A percentile compares a stretch with the other conserved stretches of the same genome.
Evolutionary conservation across 2,888 invertebrate species (phyloP).

Genomic region (Agrochola lychnidis): DNA sequence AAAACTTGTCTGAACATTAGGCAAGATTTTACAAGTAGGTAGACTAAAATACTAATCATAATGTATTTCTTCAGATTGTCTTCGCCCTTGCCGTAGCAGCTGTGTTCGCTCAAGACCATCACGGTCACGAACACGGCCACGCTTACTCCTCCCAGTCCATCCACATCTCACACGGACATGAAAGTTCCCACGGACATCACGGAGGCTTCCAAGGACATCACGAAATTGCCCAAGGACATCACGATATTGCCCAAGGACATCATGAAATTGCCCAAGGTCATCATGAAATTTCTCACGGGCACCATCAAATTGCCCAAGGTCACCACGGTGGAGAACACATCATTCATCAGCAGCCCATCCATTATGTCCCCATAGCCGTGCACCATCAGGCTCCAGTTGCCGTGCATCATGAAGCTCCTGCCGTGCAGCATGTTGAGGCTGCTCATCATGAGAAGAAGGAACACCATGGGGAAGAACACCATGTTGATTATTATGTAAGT

Average conservation of each 20-base stretch:
- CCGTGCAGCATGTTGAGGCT: constrained; percentile 40
- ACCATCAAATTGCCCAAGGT: constrained; percentile 33
- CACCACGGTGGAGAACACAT: constrained; percentile 56
- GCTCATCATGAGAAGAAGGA: constrained; percentile 50
- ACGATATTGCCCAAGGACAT: constrained; percentile 9
- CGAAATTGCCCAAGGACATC: constrained; percentile 29
- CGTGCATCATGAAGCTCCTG: constrained; percentile 29
- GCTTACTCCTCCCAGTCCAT: constrained; percentile 73
- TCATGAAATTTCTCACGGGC: constrained; percentile 22
- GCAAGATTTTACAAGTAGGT: background rate
- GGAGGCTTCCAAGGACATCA: constrained; percentile 23
- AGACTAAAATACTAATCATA: background rate
- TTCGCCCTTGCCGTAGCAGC: constrained; percentile 64
- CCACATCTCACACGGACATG: constrained; percentile 63
- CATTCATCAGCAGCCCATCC: constrained; percentile 57
- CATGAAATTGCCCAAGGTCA: constrained; percentile 20
- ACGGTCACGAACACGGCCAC: constrained; percentile 68
- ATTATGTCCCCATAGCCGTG: constrained; percentile 53
- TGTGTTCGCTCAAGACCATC: constrained; percentile 73
- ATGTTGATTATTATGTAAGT: constrained; percentile 78
- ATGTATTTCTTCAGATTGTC: constrained; percentile 46
- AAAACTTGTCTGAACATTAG: background rate
- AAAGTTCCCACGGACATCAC: constrained; percentile 35
- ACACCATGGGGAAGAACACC: constrained; percentile 71
- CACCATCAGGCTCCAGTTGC: constrained; percentile 57